These are phyloP conservation scores for Ephialtes manifestator DNA, from an alignment of 2,888 invertebrate genomes.

Conservation along the genomic window DNA sequence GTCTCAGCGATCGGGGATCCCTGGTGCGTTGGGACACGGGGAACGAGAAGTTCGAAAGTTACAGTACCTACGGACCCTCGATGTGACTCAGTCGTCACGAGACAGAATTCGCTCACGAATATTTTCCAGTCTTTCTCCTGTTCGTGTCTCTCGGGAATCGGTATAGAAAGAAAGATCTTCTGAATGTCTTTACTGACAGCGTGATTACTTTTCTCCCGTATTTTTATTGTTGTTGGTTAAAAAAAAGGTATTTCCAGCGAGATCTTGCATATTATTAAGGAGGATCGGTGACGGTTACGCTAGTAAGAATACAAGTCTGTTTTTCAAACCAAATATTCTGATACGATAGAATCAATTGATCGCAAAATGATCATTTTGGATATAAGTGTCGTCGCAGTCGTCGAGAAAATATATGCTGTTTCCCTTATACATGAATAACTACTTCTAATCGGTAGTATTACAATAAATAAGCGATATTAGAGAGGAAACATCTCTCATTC, in stretches of 20 bases:
- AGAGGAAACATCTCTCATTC: too few species aligned
- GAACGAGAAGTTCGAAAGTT: slow-evolving; percentile 23
- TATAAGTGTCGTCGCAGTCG: too few species aligned
- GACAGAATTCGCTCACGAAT: slow-evolving; percentile 32
- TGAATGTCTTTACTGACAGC: neutral
- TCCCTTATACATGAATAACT: too few species aligned
- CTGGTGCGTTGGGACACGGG: slow-evolving; percentile 38
- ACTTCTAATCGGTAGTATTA: too few species aligned
- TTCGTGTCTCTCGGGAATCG: slow-evolving; percentile 15
- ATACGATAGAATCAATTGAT: too few species aligned
- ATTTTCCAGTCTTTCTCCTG: neutral
- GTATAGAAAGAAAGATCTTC: neutral
- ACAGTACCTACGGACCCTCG: neutral
- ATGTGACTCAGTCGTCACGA: slow-evolving; percentile 19
- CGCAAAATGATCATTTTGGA: too few species aligned
- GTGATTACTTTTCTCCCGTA: slow-evolving; percentile 10
- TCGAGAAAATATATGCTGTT: too few species aligned
- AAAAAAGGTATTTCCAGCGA: neutral
- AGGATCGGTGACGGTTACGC: too few species aligned
- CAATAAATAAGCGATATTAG: too few species aligned
- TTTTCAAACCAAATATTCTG: too few species aligned
- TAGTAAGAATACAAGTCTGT: too few species aligned
- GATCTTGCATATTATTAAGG: neutral
- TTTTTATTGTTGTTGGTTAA: neutral
- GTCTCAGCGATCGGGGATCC: slow-evolving; percentile 37